Evolutionary conservation across 2,113 vertebrate species (phyloP), one percentile per base, ranked within the genome.

Genomic region (Pitta sordida): DNA sequence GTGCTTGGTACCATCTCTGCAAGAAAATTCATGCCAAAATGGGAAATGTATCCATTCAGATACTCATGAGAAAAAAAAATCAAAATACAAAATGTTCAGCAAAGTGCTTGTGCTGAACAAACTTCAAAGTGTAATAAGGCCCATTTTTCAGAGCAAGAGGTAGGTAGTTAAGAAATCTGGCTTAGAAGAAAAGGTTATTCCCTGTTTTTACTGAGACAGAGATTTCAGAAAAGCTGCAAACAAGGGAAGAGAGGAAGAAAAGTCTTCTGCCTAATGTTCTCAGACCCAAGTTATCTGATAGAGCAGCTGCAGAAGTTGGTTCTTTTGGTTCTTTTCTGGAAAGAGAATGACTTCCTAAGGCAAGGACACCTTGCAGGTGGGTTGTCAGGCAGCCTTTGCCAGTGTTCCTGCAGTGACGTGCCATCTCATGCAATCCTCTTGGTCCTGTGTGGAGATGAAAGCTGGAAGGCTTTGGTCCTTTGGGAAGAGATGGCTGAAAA

Each of bases 11-110:
- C 11, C 12, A 43, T n/a, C 59, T 8, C 30, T 7, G 4, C 23
- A 23, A 87, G 39, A 71, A 83, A 74, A 63, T 20, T 52, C 34
- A 27, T 11, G 18, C 27, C 52, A 30, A 49, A 86, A 46, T 13
- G 17, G 49, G 68, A 49, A 46, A 44, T 0, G 0, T 14, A 41
- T 44, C 43, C 23, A 14, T 22, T 30, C 0, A 0, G 10, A 62
- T 46, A 18, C 13, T 59, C 8, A 13, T 10, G 36, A 85, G 85
- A 76, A 74, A 21, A 79, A n/a, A 60, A 23, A 90, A 63, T 46
- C 30, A 56, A 86, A 83, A 8, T 3, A 27, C 9, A 51, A 73
- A 74, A 53, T 30, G 51, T 39, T 79, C 46, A 44, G 41, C 18
- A 46, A 29, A 62, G 26, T 41, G 29, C 7, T 85, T 36, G 30